Conservation (phyloP, 2,797 vertebrate species). For the Karalla daura region DNA sequence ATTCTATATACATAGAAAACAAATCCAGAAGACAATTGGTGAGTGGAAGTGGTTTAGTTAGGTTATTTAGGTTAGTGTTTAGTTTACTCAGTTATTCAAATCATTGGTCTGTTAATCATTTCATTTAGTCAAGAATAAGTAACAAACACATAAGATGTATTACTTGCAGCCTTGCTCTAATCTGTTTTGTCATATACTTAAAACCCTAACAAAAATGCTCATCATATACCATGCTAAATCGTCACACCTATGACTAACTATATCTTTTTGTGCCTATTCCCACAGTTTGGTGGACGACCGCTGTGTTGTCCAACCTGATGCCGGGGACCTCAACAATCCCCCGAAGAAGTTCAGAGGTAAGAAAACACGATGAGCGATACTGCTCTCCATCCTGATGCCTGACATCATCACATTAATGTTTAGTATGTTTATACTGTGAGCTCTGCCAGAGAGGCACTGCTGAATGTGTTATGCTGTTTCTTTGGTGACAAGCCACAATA, state of each 20-base stretch:
- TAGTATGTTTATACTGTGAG: constrained; percentile 57
- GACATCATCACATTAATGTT: constrained; percentile 45
- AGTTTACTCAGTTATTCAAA: no score
- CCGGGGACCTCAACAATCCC: constrained; percentile 96
- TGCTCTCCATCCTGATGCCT: constrained; percentile 18
- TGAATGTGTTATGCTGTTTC: constrained; percentile 73
- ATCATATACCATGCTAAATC: no score
- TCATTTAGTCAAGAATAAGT: neutral
- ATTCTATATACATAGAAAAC: no score
- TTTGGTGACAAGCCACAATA: constrained; percentile 70
- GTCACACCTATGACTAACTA: neutral
- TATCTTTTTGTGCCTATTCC: neutral
- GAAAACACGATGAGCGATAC: neutral
- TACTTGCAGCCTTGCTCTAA: neutral
- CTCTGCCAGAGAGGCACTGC: constrained; percentile 37
- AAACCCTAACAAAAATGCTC: no score
- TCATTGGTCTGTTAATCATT: no score
- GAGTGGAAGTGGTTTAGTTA: no score
- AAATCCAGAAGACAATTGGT: no score
- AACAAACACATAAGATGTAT: neutral
- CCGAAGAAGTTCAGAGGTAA: constrained; percentile 99
- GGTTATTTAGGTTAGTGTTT: no score
- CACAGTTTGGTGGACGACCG: constrained; percentile 96
- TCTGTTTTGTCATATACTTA: no score
- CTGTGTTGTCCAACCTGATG: constrained; percentile 97